Conservation (phyloP, 2,113 vertebrate genomes). For the Dascyllus trimaculatus region DNA sequence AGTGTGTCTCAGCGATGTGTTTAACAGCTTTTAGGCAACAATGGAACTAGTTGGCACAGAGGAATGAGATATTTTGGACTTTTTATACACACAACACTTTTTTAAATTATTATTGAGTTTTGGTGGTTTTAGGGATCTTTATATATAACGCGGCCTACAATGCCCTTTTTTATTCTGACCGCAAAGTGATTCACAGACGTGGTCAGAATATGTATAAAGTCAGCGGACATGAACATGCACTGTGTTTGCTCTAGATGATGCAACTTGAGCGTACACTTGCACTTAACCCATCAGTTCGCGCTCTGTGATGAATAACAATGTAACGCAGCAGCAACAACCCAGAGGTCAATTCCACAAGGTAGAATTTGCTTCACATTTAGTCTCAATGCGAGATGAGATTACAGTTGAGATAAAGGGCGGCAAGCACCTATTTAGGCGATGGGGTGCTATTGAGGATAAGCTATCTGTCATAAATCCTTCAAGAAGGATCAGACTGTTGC, state of each 20-base stretch:
- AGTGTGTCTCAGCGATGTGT: too few species aligned
- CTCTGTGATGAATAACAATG: conserved; percentile 8
- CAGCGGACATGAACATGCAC: background rate
- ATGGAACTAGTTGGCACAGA: too few species aligned
- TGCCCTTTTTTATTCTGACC: too few species aligned
- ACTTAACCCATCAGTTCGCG: background rate
- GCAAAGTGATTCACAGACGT: too few species aligned
- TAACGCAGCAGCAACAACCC: background rate
- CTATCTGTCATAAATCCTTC: conserved; percentile 29
- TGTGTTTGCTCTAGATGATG: background rate
- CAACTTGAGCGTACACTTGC: background rate
- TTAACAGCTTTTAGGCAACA: too few species aligned
- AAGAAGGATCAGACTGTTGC: conserved; percentile 18
- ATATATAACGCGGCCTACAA: too few species aligned
- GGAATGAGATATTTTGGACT: too few species aligned
- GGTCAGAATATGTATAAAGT: background rate
- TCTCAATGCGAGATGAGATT: conserved; percentile 13
- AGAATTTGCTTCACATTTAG: conserved; percentile 2
- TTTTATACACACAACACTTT: too few species aligned
- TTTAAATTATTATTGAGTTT: too few species aligned
- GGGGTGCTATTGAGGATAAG: conserved; percentile 12
- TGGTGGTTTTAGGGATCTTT: too few species aligned
- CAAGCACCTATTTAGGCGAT: conserved; percentile 2
- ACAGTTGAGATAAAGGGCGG: conserved; percentile 20
- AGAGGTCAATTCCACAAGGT: conserved; percentile 7